phyloP scores from a whole-genome alignment of 2,888 invertebrate genomes.

The Cheilosia variabilis region DNA sequence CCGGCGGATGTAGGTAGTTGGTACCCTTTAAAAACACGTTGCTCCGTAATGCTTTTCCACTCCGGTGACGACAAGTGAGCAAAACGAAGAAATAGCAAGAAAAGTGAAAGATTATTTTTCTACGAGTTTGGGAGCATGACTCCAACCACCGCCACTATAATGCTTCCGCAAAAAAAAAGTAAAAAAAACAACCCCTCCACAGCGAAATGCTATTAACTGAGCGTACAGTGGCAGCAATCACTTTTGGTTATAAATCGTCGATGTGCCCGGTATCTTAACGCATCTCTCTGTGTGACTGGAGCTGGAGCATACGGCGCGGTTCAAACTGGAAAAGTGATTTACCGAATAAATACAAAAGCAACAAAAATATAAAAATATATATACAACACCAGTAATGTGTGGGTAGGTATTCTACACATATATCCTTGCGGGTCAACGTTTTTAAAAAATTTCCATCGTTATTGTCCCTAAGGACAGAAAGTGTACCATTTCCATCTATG shows the following conservation, averaged over 20 bases:
- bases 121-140: conserved; percentile 15
- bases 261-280: conserved; percentile 59
- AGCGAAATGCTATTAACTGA: conserved; percentile 50
- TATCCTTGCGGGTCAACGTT: conserved; percentile 42
- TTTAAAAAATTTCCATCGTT: conserved; percentile 33
- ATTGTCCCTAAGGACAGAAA: conserved; percentile 17
- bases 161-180: not conserved
- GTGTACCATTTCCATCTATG: not conserved
- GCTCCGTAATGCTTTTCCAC: conserved; percentile 44
- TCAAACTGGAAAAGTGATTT: conserved; percentile 63
- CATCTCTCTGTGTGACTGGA: conserved; percentile 54
- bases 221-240: conserved; percentile 36
- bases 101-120: conserved; percentile 53
- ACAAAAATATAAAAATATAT: not conserved
- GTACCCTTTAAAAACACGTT: conserved; percentile 28
- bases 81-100: conserved; percentile 17
- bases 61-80: not conserved
- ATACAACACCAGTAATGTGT: not conserved
- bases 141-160: not conserved
- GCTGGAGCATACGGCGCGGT: conserved; percentile 47
- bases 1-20: not conserved
- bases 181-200: not conserved
- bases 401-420: not conserved
- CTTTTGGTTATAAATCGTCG: conserved; percentile 57
- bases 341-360: conserved; percentile 31